A percentile compares a stretch with the other conserved stretches of the same genome.
These are phyloP conservation scores for Eupeodes latifasciatus DNA, from an alignment of 2,888 invertebrate genomes.

Conservation along the genomic window DNA sequence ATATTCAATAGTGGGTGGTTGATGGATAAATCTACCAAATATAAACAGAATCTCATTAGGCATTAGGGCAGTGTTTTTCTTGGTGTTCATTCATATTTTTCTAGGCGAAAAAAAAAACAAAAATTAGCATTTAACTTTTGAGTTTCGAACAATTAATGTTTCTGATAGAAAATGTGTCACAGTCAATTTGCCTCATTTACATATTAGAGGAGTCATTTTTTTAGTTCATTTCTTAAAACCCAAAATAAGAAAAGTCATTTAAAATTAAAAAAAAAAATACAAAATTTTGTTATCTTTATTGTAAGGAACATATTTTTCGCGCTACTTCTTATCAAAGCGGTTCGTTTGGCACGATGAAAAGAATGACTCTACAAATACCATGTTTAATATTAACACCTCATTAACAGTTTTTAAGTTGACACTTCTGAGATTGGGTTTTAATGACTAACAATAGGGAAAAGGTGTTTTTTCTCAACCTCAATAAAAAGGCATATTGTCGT, in stretches of 20 bases:
- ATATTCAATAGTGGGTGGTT: conserved; percentile 37
- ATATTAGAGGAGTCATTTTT: background rate
- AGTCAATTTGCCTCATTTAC: conserved; percentile 47
- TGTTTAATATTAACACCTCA: conserved; percentile 30
- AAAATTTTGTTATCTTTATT: conserved; percentile 20
- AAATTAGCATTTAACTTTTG: background rate
- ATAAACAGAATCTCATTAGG: conserved; percentile 57
- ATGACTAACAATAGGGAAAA: conserved; percentile 1
- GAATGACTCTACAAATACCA: conserved; percentile 32
- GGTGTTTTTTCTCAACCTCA: background rate
- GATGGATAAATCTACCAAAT: conserved; percentile 36
- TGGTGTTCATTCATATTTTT: conserved; percentile 39
- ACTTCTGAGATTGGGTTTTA: conserved; percentile 27
- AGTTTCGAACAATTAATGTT: background rate
- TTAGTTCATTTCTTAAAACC: background rate
- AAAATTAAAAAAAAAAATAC: conserved; percentile 23
- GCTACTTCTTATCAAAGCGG: conserved; percentile 38
- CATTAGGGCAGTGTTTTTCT: conserved; percentile 18
- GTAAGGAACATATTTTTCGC: conserved; percentile 57
- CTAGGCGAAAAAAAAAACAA: background rate
- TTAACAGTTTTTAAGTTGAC: conserved; percentile 53
- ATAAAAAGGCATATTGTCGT: background rate
- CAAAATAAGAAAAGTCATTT: conserved; percentile 43
- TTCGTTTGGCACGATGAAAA: background rate
- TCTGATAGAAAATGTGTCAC: conserved; percentile 38